Evolutionary conservation across 2,888 invertebrate species (phyloP).

Genomic region (Acrocera orbiculus): DNA sequence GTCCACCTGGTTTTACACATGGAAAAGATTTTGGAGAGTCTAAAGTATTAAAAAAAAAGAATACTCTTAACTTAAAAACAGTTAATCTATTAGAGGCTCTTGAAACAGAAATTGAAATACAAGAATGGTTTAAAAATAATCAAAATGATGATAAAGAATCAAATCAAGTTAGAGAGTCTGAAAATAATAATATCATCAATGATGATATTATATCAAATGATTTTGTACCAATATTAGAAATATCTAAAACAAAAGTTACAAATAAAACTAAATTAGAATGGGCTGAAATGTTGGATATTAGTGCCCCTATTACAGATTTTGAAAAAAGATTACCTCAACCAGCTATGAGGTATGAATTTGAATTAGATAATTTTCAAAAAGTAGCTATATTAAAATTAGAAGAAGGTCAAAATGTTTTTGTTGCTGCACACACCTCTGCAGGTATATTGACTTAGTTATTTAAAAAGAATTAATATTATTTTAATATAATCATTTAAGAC

Average conservation of each 20-base stretch:
- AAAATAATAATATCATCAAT: conserved; percentile 14
- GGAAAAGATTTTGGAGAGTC: conserved; percentile 37
- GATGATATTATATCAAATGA: conserved; percentile 34
- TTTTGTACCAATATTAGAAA: conserved; percentile 35
- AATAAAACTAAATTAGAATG: conserved; percentile 41
- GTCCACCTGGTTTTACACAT: conserved; percentile 50
- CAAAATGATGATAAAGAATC: conserved; percentile 6
- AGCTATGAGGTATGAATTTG: conserved; percentile 76
- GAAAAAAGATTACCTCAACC: conserved; percentile 61
- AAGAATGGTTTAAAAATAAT: conserved; percentile 21
- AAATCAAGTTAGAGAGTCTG: background rate
- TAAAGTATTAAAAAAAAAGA: conserved; percentile 18
- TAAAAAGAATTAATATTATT: too few relatives aligned
- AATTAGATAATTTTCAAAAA: conserved; percentile 93
- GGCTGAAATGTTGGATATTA: conserved; percentile 76
- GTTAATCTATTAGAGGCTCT: conserved; percentile 24
- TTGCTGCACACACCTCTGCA: conserved; percentile 98
- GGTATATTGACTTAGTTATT: too few relatives aligned
- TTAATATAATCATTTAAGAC: too few relatives aligned
- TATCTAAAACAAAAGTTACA: conserved; percentile 28
- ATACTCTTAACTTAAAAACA: conserved; percentile 10
- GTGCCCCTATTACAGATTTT: conserved; percentile 64
- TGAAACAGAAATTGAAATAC: conserved; percentile 23
- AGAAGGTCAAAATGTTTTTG: conserved; percentile 88
- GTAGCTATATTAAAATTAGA: conserved; percentile 89